Evolutionary conservation across 2,113 vertebrate genomes (phyloP), one percentile per base, ranked within the genome.

Genomic region (Ia io): DNA sequence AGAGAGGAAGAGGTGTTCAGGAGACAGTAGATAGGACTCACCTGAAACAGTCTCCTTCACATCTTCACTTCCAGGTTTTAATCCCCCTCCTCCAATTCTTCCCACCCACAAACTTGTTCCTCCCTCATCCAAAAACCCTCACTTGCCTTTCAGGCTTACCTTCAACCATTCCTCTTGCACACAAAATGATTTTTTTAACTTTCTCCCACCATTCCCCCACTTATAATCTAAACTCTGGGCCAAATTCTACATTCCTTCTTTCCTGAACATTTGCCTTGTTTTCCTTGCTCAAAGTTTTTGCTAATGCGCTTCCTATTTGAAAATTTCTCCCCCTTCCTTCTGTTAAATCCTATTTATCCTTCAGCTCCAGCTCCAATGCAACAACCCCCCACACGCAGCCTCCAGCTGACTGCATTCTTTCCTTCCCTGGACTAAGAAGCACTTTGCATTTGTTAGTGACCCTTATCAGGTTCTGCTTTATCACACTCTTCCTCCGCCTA

Each of bases 221-320:
- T 37, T 71, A 44, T 63, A 87, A 84, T 14, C 35, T 80, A 82
- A 93, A 47, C n/a, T 86, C 53, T 90, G 9, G 69, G 67, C 53
- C 53, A 73, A 92, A 94, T 42, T 53, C 51, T 69, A 71, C 51
- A 86, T 78, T 77, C 47, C 69, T 78, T 40, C 9, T 90, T 90
- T 90, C 35, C 23, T 80, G 12, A 88, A n/a, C 37, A 77, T 25
- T 20, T 56, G 17, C 12, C 22, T 82, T 67, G n/a, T 76, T 92
- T 84, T 71, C n/a, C 88, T 86, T 65, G 35, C 28, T 84, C 61
- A 25, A 93, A 86, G 22, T 87, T 84, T 94, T 84, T 53, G 56
- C 53, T 78, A 71, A 37, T 56, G 28, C 3, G 49, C 18, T 70
- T 87, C 9, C 17, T 8, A 53, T 51, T 91, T 91, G 76, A 69